These are phyloP conservation scores for Tinea pellionella DNA, from an alignment of 2,888 invertebrate species.

Conservation along the genomic window DNA sequence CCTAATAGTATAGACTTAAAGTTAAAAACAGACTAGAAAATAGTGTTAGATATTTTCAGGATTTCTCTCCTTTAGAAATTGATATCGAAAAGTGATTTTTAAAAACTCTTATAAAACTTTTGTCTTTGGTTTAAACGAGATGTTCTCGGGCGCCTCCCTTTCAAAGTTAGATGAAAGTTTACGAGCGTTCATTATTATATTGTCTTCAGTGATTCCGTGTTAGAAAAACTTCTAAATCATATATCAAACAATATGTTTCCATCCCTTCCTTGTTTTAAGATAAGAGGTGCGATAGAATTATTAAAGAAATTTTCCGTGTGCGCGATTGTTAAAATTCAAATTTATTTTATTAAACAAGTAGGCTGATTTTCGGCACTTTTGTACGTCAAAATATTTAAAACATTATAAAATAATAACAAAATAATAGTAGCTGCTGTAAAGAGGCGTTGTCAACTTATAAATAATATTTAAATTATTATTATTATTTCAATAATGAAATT, in stretches of 20 bases:
- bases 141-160: neutral
- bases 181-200: neutral
- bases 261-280: neutral
- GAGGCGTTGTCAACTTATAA: no score
- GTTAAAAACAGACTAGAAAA: neutral
- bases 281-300: neutral
- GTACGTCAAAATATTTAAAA: no score
- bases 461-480: no score
- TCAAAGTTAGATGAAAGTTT: neutral
- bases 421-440: no score
- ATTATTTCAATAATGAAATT: no score
- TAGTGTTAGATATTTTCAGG: no score
- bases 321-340: no score
- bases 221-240: neutral
- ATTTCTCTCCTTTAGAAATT: neutral
- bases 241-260: neutral
- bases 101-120: neutral
- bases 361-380: no score
- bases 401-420: no score
- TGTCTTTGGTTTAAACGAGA: neutral
- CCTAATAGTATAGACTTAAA: no score
- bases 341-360: no score
- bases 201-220: conserved; percentile 1
- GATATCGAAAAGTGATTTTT: neutral
- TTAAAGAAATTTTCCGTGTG: neutral